These are phyloP conservation scores for Papilio helenus DNA, from an alignment of 1,140 invertebrate species.

Conservation along the genomic window DNA sequence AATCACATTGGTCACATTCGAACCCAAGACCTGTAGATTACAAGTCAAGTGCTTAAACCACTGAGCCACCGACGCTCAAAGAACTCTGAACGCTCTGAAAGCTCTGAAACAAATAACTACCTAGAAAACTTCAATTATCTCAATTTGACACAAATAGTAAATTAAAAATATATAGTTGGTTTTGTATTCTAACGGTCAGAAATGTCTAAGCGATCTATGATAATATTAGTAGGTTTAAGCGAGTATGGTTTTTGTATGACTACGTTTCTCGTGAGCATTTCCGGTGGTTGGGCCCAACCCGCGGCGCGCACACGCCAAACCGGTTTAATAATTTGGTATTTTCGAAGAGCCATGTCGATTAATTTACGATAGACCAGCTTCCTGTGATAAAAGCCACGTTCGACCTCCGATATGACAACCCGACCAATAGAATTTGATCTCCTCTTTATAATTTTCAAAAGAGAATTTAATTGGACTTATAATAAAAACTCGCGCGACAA, in stretches of 20 bases:
- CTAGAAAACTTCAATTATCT: background rate
- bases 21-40: too few relatives aligned
- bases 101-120: background rate
- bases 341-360: conserved; percentile 60
- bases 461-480: conserved; percentile 57
- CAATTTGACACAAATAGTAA: background rate
- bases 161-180: background rate
- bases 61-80: too few relatives aligned
- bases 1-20: too few relatives aligned
- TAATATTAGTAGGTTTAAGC: conserved; percentile 42
- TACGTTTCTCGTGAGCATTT: conserved; percentile 62
- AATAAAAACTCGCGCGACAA: conserved; percentile 20
- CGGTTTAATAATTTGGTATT: conserved; percentile 65
- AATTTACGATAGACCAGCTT: conserved; percentile 73
- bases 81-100: too few relatives aligned
- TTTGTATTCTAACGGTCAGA: background rate
- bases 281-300: conserved; percentile 53
- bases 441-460: conserved; percentile 52
- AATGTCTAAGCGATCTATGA: conserved; percentile 34
- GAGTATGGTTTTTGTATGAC: conserved; percentile 47
- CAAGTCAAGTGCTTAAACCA: too few relatives aligned
- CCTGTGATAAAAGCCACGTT: conserved; percentile 64
- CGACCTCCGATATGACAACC: conserved; percentile 56
- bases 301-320: conserved; percentile 76
- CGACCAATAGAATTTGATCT: conserved; percentile 52